Evolutionary conservation across 2,797 vertebrate genomes (phyloP), one percentile per base, ranked within the genome.

Genomic region (Octomys mimax): DNA sequence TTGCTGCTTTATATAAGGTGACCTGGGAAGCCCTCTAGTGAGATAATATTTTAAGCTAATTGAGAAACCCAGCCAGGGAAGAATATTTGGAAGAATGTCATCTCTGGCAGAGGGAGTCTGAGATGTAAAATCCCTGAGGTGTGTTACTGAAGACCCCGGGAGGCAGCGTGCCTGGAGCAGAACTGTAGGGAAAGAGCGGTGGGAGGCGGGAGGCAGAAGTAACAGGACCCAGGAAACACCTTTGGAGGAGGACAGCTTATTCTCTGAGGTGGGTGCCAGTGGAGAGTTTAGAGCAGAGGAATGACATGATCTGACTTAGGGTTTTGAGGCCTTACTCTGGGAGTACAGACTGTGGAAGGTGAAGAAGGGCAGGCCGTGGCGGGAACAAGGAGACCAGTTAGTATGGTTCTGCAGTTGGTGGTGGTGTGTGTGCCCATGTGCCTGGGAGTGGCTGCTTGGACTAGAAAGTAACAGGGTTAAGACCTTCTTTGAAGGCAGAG

Each of bases 401-500:
- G 62, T 59, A 81, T 24, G n/a, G 31, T n/a, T 80, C 70, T 39
- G 52, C 21, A 33, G 26, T 62, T 42, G 52, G 71, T 33, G 57
- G n/a, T 57, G 8, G 73, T 6, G 26, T 77, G 24, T 16, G 39
- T 1, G 1, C 42, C 39, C 66, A 3, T 26, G 39, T 19, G 13
- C 31, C 3, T 9, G 31, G 14, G 16, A 46, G 42, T 21, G 19
- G 18, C 49, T 9, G 61, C n/a, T 46, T 73, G 22, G 59, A 42
- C 64, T 71, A 80, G 59, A 49, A 39, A 57, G 68, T 68, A 64
- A 36, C 78, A 81, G 61, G n/a, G 88, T 87, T 59, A 75, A 70
- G 92, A 77, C 42, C 21, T 61, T 28, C 46, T 92, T 92, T 70
- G 79, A 95, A 88, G 79, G 36, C 46, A 87, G 46, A 21, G 31